Conservation (phyloP, 2,797 vertebrate species). For the Coregonus ussuriensis region DNA sequence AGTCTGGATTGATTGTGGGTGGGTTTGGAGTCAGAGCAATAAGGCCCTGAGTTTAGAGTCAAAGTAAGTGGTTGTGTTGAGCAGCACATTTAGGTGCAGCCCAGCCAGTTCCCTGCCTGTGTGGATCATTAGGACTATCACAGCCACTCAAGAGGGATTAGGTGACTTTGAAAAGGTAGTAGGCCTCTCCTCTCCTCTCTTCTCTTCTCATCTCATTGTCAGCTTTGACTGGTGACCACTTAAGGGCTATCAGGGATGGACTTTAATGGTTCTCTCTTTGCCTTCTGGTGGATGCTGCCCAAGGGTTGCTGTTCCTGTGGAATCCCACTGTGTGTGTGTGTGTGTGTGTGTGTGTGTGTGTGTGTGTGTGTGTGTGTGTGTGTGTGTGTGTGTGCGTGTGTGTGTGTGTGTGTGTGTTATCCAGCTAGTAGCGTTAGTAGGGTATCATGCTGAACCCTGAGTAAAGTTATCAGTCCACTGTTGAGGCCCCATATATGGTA, state of each 20-base stretch:
- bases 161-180: constrained; percentile 52
- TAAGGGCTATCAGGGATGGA: constrained; percentile 38
- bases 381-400: too few species aligned
- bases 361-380: too few species aligned
- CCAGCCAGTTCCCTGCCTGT: constrained; percentile 42
- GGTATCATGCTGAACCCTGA: constrained; percentile 25
- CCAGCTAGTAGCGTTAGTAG: too few species aligned
- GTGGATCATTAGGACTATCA: constrained; percentile 78
- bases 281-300: constrained; percentile 15
- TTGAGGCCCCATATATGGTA: constrained; percentile 61
- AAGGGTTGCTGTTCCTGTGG: neutral
- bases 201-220: constrained; percentile 1
- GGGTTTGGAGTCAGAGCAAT: too few species aligned
- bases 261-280: constrained; percentile 19
- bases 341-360: too few species aligned
- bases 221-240: constrained; percentile 44
- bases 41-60: too few species aligned
- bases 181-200: constrained; percentile 14
- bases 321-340: constrained; percentile 27
- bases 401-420: too few species aligned
- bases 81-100: constrained; percentile 12
- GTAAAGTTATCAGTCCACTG: constrained; percentile 74
- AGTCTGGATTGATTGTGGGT: too few species aligned
- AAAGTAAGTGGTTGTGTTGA: neutral
- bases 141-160: constrained; percentile 76